phyloP scores from a whole-genome alignment of 2,113 vertebrate genomes.

The Rostratula benghalensis region DNA sequence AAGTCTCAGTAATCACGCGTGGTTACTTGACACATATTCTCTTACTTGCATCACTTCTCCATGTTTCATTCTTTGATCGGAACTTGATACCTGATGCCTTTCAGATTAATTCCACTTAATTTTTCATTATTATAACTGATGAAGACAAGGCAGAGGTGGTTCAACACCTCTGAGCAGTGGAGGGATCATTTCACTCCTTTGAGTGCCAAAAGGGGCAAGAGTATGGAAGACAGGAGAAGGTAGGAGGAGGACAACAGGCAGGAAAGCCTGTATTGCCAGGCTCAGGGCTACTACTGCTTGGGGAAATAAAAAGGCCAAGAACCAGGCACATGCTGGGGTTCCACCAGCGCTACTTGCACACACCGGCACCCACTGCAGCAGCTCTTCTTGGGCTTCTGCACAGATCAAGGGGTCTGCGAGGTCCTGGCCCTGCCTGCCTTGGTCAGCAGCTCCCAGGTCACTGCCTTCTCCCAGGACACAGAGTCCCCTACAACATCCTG shows the following conservation, averaged over 20 bases:
- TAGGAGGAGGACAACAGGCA: neutral
- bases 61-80: neutral
- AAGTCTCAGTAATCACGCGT: neutral
- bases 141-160: neutral
- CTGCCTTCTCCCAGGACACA: neutral
- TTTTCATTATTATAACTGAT: neutral
- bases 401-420: neutral
- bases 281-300: neutral
- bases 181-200: neutral
- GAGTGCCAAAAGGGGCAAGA: neutral
- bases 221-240: neutral
- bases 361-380: neutral
- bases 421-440: neutral
- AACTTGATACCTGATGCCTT: neutral
- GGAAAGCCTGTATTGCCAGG: too few species aligned
- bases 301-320: neutral
- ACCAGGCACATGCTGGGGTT: neutral
- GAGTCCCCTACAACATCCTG: too few species aligned
- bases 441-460: neutral
- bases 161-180: neutral
- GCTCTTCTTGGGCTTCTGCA: too few species aligned
- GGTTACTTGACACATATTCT: neutral
- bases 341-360: neutral
- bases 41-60: neutral
- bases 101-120: neutral